Conservation (phyloP, 1,140 invertebrate species). For the Helicoverpa zea region DNA sequence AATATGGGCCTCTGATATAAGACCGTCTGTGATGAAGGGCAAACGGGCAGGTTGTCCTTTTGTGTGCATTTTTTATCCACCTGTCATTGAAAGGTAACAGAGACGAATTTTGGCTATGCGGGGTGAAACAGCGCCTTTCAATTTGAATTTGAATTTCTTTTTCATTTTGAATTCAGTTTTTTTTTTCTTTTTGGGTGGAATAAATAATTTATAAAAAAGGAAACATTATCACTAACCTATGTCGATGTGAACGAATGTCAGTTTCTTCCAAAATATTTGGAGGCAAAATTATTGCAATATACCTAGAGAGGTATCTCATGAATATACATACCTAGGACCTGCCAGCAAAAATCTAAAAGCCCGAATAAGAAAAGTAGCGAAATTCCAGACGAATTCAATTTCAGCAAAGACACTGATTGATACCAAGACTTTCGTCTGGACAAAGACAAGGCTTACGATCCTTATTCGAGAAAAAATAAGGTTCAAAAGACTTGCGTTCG, state of each 20-base stretch:
- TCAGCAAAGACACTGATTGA: neutral
- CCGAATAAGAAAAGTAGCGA: neutral
- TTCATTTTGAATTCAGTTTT: neutral
- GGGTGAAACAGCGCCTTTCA: neutral
- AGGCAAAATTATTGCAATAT: too few species aligned
- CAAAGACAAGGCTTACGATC: conserved; percentile 1
- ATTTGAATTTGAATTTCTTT: neutral
- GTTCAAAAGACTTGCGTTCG: neutral
- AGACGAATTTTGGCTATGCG: conserved; percentile 16
- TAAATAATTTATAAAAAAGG: too few species aligned
- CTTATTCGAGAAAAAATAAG: conserved; percentile 11
- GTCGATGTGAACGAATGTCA: too few species aligned
- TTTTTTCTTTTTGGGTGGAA: neutral
- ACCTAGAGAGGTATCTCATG: too few species aligned
- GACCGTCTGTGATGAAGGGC: conserved; percentile 29
- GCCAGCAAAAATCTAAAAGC: neutral
- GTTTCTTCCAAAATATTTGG: too few species aligned
- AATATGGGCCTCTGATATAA: conserved; percentile 23
- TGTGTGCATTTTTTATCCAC: conserved; percentile 44
- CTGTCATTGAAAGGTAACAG: conserved; percentile 22
- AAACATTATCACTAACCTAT: too few species aligned
- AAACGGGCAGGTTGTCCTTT: conserved; percentile 38
- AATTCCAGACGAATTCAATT: conserved; percentile 32
- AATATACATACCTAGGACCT: too few species aligned
- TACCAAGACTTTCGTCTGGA: conserved; percentile 9